Base-by-base conservation (phyloP, 2,888 invertebrate genomes). In the Idaea aversata region DNA sequence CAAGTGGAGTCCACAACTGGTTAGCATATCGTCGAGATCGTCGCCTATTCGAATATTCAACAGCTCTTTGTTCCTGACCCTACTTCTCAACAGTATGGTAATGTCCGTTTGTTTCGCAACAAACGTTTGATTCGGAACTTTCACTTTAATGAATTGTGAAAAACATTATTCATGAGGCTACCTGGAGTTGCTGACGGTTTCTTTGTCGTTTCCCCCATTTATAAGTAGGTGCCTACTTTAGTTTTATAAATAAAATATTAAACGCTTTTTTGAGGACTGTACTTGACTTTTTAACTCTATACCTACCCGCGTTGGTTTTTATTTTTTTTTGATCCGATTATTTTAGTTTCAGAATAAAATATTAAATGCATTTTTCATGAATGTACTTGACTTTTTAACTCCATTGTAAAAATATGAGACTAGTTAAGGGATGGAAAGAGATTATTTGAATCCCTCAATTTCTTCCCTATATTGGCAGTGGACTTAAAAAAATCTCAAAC, bases 31-130 rank as follows among this genome's bases (percentile, higher is more conserved):
- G 86, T 80, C 75, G 86, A 87, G 88, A 85, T 84, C 78, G 82
- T 77, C 79, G 86, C 81, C 85, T 84, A 84, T 79, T 88, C 83
- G 91, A 88, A 90, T 90, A 90, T 90, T 90, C 91, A 90, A 81
- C 85, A 87, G 88, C 82, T 83, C 89, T 88, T 90, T 90, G 89
- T 89, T 86, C 78, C 86, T 89, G 90, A 85, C 90, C 90, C 88
- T 88, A 88, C 88, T 88, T 86, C 84, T 76, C 84, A 83, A 80
- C 85, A 80, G 76, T 88, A 91, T 91, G 91, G 81, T 85, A 90
- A 90, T 87, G 72, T 70, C 67, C 69, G 72, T 72, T 73, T 73
- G 73, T 73, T 68, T 61, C 63, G 61, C 67, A 66, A 70, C 71
- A 65, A 69, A 67, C 67, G 70, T 72, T 72, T 71, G 71, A 72